These are phyloP conservation scores for Colletes collaris DNA, from an alignment of 2,888 invertebrate species.

Conservation along the genomic window DNA sequence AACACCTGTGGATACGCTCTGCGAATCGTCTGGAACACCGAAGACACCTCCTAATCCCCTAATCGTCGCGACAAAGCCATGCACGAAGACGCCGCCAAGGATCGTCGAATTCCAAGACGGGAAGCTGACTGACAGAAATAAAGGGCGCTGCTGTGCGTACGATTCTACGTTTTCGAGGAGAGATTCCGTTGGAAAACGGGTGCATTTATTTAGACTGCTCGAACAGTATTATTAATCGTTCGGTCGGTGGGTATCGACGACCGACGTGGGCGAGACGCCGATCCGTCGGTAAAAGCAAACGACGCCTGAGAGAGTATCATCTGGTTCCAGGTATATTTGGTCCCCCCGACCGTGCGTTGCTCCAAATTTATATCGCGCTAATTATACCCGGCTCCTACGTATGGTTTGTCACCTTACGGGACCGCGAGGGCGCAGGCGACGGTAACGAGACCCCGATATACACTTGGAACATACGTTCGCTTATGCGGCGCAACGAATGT, in stretches of 20 bases:
- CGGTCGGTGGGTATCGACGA: not conserved
- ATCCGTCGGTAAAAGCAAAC: constrained; percentile 1
- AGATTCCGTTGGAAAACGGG: constrained; percentile 13
- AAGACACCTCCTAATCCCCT: too few relatives aligned
- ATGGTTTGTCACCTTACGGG: constrained; percentile 57
- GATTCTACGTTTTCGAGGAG: not conserved
- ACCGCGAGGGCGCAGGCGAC: constrained; percentile 7
- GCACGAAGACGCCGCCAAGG: not conserved
- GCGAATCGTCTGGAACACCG: too few relatives aligned
- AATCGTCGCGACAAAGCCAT: not conserved
- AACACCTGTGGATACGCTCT: constrained; percentile 7
- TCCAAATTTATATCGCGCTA: constrained; percentile 77
- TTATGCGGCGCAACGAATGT: not conserved
- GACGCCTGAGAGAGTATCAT: constrained; percentile 44
- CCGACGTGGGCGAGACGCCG: not conserved
- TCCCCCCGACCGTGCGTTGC: constrained; percentile 61
- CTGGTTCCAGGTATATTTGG: constrained; percentile 71
- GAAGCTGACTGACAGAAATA: not conserved
- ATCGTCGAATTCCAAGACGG: constrained; percentile 19
- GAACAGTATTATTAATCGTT: constrained; percentile 21
- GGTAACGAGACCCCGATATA: not conserved
- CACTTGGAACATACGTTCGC: not conserved
- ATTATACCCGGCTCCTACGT: constrained; percentile 69
- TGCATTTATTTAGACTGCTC: constrained; percentile 51
- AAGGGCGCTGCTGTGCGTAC: not conserved